A percentile compares a stretch with the other conserved stretches of the same genome.
phyloP scores from a whole-genome alignment of 2,888 invertebrate genomes.

The Campaea margaritaria region DNA sequence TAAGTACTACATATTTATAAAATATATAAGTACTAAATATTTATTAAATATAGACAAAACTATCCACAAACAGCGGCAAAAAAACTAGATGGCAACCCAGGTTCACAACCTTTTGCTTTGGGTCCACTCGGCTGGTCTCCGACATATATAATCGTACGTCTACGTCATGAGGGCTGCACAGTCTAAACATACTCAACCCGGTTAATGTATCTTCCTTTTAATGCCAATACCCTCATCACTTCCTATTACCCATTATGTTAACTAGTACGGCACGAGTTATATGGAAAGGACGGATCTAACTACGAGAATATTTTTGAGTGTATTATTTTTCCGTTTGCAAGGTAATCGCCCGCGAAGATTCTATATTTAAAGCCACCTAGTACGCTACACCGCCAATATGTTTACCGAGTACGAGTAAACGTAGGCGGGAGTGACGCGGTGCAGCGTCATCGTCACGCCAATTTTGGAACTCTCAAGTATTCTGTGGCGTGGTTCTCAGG shows the following conservation, averaged over 20 bases:
- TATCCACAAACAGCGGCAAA: slow-evolving; percentile 39
- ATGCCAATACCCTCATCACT: slow-evolving; percentile 19
- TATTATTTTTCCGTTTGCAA: slow-evolving; percentile 48
- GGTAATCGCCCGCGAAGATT: slow-evolving; percentile 51
- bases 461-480: not conserved
- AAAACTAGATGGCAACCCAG: slow-evolving; percentile 55
- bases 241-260: slow-evolving; percentile 24
- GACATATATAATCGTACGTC: slow-evolving; percentile 57
- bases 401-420: slow-evolving; percentile 49
- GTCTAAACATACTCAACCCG: slow-evolving; percentile 41
- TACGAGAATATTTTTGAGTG: slow-evolving; percentile 19
- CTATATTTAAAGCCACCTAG: slow-evolving; percentile 55
- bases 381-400: slow-evolving; percentile 51
- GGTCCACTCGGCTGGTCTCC: slow-evolving; percentile 69
- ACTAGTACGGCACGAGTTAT: slow-evolving; percentile 4
- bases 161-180: slow-evolving; percentile 48
- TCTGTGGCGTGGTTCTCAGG: slow-evolving; percentile 48
- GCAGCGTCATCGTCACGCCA: slow-evolving; percentile 50
- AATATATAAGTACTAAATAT: no score
- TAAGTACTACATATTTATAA: no score
- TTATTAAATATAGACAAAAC: no score
- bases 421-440: slow-evolving; percentile 58
- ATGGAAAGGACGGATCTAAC: slow-evolving; percentile 7
- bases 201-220: slow-evolving; percentile 27
- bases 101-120: slow-evolving; percentile 73